These are phyloP conservation scores for Drosophila aldrichi DNA, from an alignment of 2,888 invertebrate species.

Conservation along the genomic window DNA sequence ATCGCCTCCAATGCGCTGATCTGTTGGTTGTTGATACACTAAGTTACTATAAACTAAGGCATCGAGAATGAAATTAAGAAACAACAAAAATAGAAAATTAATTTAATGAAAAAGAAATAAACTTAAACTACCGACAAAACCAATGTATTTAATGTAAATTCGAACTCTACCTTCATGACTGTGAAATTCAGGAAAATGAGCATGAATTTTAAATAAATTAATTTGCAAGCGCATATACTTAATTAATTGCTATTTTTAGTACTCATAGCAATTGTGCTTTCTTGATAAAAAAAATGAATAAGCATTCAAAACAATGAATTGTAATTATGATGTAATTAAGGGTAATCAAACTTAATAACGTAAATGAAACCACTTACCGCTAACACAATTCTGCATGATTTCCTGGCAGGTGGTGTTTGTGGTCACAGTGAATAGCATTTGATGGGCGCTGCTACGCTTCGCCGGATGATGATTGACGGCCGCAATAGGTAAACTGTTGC, in stretches of 20 bases:
- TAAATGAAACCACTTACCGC: constrained; percentile 72
- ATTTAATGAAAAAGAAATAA: constrained; percentile 35
- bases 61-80: constrained; percentile 37
- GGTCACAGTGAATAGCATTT: constrained; percentile 90
- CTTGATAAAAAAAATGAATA: no score
- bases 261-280: no score
- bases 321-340: background rate
- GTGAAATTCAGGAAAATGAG: background rate
- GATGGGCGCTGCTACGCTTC: constrained; percentile 90
- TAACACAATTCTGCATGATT: constrained; percentile 89
- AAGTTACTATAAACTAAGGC: constrained; percentile 83
- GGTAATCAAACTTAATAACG: background rate
- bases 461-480: constrained; percentile 88
- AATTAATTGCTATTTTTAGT: background rate
- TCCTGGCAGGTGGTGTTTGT: constrained; percentile 91
- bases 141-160: background rate
- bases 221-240: background rate
- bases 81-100: constrained; percentile 45
- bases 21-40: constrained; percentile 78
- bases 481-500: constrained; percentile 71
- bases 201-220: background rate
- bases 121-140: background rate
- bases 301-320: background rate
- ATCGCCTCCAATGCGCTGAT: constrained; percentile 67
- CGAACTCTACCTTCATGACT: no score